Percentiles rank a stretch among this genome's conserved stretches.
Conservation (phyloP, 2,888 invertebrate species). For the Drosophila dives region DNA sequence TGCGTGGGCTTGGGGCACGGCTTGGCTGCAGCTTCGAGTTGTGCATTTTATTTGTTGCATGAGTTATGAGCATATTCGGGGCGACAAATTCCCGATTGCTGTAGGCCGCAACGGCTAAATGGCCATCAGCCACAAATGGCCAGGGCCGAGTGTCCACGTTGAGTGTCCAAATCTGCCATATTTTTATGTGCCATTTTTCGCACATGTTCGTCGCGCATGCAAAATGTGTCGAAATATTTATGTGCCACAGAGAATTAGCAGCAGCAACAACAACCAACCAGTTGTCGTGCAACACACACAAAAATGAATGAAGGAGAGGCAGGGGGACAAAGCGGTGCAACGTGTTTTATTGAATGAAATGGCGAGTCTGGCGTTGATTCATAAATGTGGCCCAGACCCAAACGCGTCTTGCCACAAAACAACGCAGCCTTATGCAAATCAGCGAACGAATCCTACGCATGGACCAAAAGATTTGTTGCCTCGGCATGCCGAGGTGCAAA, state of each 20-base stretch:
- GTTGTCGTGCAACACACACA: slow-evolving; percentile 53
- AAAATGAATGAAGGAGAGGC: slow-evolving; percentile 6
- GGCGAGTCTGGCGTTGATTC: slow-evolving; percentile 83
- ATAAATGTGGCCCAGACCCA: slow-evolving; percentile 74
- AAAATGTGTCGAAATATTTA: slow-evolving; percentile 81
- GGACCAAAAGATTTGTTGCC: slow-evolving; percentile 74
- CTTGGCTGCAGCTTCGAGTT: slow-evolving; percentile 34
- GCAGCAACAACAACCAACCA: slow-evolving; percentile 39
- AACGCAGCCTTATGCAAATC: slow-evolving; percentile 67
- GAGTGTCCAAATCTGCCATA: slow-evolving; percentile 66
- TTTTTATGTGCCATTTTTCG: slow-evolving; percentile 76
- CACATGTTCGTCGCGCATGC: slow-evolving; percentile 73
- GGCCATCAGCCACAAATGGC: slow-evolving; percentile 58
- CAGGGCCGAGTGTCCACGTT: slow-evolving; percentile 4
- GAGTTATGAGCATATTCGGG: slow-evolving; percentile 82
- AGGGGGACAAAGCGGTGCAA: slow-evolving; percentile 26
- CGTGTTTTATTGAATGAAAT: slow-evolving; percentile 83
- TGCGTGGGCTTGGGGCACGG: slow-evolving; percentile 45
- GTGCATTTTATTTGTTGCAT: slow-evolving; percentile 82
- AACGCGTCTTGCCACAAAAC: slow-evolving; percentile 32
- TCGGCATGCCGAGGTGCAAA: slow-evolving; percentile 71
- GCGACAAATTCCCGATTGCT: slow-evolving; percentile 72
- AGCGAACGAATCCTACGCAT: slow-evolving; percentile 70
- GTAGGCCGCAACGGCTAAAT: slow-evolving; percentile 54
- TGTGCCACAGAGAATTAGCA: slow-evolving; percentile 74